Conservation (phyloP, 2,888 invertebrate species). For the Drosophila mayaguana region DNA sequence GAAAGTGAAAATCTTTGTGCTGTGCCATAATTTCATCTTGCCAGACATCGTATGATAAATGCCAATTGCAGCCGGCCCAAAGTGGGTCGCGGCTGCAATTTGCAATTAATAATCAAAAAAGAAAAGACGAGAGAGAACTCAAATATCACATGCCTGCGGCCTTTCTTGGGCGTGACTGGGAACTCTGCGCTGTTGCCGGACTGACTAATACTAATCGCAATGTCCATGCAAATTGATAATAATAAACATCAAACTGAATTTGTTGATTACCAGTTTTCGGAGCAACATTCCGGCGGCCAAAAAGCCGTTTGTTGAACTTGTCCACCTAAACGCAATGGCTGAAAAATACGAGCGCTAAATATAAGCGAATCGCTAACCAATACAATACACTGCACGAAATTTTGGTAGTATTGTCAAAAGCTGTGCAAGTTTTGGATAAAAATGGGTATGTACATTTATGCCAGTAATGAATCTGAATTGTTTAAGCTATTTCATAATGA, state of each 20-base stretch:
- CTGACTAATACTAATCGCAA: conserved; percentile 64
- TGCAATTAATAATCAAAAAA: conserved; percentile 63
- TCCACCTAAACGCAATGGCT: conserved; percentile 59
- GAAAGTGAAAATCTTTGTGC: conserved; percentile 74
- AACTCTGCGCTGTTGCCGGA: conserved; percentile 31
- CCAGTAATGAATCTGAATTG: too few species aligned
- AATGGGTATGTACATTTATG: too few species aligned
- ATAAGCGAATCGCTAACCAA: conserved; percentile 20
- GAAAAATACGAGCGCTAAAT: conserved; percentile 42
- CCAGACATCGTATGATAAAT: conserved; percentile 71
- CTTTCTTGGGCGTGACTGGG: conserved; percentile 48
- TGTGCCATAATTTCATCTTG: conserved; percentile 63
- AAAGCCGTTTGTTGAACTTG: conserved; percentile 71
- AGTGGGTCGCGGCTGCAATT: conserved; percentile 76
- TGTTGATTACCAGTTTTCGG: conserved; percentile 59
- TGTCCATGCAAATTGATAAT: conserved; percentile 68
- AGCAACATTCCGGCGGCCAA: conserved; percentile 60
- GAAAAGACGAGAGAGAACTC: conserved; percentile 13
- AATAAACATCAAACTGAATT: conserved; percentile 41
- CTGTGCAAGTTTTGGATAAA: too few species aligned
- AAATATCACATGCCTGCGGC: conserved; percentile 17
- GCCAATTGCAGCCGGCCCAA: conserved; percentile 39
- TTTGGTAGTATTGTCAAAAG: background rate
- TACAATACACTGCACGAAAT: conserved; percentile 3
- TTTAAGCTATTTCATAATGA: too few species aligned